phyloP scores from a whole-genome alignment of 1,140 invertebrate species.

The Drosophila persimilis region DNA sequence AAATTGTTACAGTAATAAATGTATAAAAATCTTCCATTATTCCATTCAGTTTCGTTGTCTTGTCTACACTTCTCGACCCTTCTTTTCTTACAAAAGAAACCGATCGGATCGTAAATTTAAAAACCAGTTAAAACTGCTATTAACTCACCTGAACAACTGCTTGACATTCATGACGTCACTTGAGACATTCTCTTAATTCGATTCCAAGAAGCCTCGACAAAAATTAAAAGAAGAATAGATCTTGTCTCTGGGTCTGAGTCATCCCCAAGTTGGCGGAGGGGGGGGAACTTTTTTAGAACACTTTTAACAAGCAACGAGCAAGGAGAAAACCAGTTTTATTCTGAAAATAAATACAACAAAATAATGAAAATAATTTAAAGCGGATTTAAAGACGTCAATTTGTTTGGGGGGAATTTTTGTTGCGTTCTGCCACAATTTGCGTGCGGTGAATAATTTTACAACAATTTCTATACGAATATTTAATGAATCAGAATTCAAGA shows the following conservation, averaged over 20 bases:
- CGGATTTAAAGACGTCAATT: conserved; percentile 11
- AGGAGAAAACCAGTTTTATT: conserved; percentile 28
- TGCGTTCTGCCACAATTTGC: no score
- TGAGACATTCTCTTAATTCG: conserved; percentile 20
- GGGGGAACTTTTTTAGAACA: conserved; percentile 27
- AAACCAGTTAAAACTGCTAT: conserved; percentile 31
- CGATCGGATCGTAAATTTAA: background rate
- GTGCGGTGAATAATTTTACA: no score
- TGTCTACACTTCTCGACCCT: no score
- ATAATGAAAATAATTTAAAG: conserved; percentile 29
- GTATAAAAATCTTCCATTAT: no score
- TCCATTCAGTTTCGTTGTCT: no score
- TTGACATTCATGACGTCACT: conserved; percentile 40
- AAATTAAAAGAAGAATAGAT: conserved; percentile 7
- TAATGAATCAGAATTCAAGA: no score
- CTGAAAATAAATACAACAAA: conserved; percentile 13
- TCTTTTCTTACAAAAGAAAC: no score
- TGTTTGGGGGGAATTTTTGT: background rate
- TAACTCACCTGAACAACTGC: conserved; percentile 4
- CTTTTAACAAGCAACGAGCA: conserved; percentile 28
- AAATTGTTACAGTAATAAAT: no score
- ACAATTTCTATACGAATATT: no score
- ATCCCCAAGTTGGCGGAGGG: background rate
- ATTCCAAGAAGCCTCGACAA: conserved; percentile 4
- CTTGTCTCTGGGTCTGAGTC: conserved; percentile 20